Conservation (phyloP, 2,797 vertebrate species). For the Nothura maculosa region DNA sequence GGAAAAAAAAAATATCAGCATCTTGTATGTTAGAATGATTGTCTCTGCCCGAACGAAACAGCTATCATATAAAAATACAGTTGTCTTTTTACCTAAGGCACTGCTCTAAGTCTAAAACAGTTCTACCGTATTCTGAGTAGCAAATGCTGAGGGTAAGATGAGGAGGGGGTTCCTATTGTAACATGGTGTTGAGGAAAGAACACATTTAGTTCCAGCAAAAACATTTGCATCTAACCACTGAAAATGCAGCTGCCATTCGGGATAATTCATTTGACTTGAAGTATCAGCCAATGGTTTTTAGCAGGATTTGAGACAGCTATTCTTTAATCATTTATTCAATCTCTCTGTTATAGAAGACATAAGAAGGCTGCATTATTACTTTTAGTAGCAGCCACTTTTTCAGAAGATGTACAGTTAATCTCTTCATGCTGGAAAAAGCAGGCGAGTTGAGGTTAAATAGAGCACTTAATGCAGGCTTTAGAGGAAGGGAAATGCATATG, state of each 20-base stretch:
- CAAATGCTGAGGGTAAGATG: constrained; percentile 16
- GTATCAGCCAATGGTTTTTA: neutral
- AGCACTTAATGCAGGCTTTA: constrained; percentile 12
- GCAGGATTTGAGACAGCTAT: neutral
- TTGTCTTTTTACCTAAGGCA: constrained; percentile 88
- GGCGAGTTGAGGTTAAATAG: constrained; percentile 32
- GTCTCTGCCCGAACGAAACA: constrained; percentile 88
- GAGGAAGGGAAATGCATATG: neutral
- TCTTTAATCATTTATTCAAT: neutral
- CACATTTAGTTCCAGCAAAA: neutral
- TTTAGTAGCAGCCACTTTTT: constrained; percentile 4
- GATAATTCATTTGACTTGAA: neutral
- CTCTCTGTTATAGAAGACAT: neutral
- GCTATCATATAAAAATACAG: constrained; percentile 85
- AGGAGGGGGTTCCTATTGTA: constrained; percentile 16
- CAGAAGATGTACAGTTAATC: constrained; percentile 28
- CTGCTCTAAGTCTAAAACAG: constrained; percentile 84
- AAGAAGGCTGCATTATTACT: constrained; percentile 1
- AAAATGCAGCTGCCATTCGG: constrained; percentile 4
- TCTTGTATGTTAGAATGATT: constrained; percentile 88
- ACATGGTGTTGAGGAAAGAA: neutral
- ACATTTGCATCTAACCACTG: neutral
- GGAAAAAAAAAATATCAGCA: constrained; percentile 71
- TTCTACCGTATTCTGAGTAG: constrained; percentile 59
- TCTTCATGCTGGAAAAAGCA: constrained; percentile 47